Evolutionary conservation across 2,888 invertebrate species (phyloP), one percentile per base, ranked within the genome.

Genomic region (Cataglyphis livida): DNA sequence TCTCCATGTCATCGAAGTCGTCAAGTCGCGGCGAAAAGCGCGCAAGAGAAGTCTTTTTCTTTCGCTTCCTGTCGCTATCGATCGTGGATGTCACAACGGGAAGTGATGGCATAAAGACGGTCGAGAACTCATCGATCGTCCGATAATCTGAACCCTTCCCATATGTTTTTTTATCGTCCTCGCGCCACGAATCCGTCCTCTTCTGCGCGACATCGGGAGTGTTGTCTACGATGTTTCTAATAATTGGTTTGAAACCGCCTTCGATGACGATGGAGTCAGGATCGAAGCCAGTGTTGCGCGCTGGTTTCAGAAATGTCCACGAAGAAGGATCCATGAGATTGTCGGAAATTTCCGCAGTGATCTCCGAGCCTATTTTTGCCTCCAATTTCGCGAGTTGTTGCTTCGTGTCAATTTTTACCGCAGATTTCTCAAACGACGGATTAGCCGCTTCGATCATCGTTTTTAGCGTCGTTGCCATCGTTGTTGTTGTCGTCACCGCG

Each of bases 201-300:
- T 73, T 89, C 62, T 85, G 90, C 65, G 83, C 68, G 12, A 95
- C 44, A 6, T 84, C 95, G 94, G 95, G 5, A 1, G 61, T 18
- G 0, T 66, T 76, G 18, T 93, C 91, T 2, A 90, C 64, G 3
- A 89, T 57, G 44, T 96, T 96, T 75, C 96, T 95, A 10, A 97
- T 96, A 32, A 98, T 98, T 0, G 98, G 98, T 87, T 97, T 97
- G 91, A 98, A 98, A 0, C 98, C 98, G 82, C 97, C 96, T 95
- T 98, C 98, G 18, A 98, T 96, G 0, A 98, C 97, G 6, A 98
- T 96, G 0, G 97, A 97, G 88, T 96, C 96, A 0, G 98, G 98
- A 93, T 97, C 96, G 90, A 98, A 98, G 0, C 98, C 97, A 1
- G 97, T 97, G 89, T 97, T 97, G 0, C 96, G 94, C 0, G 97